A percentile compares a stretch with the other conserved stretches of the same genome.
phyloP scores from a whole-genome alignment of 2,113 vertebrate genomes.

The Tenrec ecaudatus region DNA sequence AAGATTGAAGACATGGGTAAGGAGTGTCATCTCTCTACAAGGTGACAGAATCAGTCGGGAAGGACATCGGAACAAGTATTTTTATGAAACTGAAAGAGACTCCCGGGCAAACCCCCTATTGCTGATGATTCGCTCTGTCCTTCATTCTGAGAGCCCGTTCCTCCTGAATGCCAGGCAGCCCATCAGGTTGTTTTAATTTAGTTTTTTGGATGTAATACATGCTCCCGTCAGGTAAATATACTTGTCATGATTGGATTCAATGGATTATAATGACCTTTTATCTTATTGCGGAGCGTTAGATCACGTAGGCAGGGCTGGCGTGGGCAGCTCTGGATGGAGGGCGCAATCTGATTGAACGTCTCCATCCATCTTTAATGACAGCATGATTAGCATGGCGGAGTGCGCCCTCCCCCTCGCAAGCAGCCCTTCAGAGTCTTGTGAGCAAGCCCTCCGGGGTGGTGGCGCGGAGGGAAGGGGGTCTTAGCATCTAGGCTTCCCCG shows the following conservation, averaged over 20 bases:
- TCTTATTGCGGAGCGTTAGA: background rate
- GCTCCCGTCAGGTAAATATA: background rate
- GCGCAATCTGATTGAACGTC: constrained; percentile 11
- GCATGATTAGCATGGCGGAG: background rate
- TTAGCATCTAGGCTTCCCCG: too few relatives aligned
- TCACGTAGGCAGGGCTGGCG: background rate
- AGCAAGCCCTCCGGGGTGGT: background rate
- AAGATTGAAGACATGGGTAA: background rate
- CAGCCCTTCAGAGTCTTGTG: background rate
- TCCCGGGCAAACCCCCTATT: background rate
- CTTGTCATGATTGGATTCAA: constrained; percentile 21
- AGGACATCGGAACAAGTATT: background rate
- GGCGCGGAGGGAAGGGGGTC: background rate
- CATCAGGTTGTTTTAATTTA: constrained; percentile 37
- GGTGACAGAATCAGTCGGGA: background rate
- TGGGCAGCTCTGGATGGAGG: background rate
- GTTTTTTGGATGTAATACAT: background rate
- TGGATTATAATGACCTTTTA: constrained; percentile 10
- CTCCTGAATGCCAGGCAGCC: constrained; percentile 37
- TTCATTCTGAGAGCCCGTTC: constrained; percentile 16
- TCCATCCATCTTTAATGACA: constrained; percentile 33
- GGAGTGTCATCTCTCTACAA: background rate
- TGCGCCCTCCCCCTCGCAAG: background rate
- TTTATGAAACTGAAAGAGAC: background rate
- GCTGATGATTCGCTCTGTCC: background rate